phyloP scores from a whole-genome alignment of 2,888 invertebrate genomes.

The Drosophila neonasuta region DNA sequence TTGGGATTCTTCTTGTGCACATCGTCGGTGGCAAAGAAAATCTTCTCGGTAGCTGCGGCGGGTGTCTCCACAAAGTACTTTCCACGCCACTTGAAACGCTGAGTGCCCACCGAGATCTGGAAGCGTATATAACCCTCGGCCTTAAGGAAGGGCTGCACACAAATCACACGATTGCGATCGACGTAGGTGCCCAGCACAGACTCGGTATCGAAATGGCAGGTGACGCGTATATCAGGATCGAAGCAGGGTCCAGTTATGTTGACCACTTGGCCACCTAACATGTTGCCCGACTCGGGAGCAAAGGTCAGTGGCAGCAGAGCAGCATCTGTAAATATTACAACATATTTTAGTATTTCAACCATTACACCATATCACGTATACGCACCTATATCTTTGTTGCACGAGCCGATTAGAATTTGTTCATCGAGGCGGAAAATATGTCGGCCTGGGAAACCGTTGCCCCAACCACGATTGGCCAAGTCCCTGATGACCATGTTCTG shows the following conservation, averaged over 20 bases:
- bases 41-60: constrained; percentile 91
- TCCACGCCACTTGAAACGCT: constrained; percentile 93
- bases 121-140: constrained; percentile 95
- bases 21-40: constrained; percentile 89
- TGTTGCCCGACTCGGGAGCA: constrained; percentile 97
- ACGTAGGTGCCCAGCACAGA: constrained; percentile 90
- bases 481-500: constrained; percentile 93
- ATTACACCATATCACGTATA: constrained; percentile 28
- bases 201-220: constrained; percentile 92
- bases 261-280: constrained; percentile 98
- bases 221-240: constrained; percentile 88
- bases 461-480: constrained; percentile 92
- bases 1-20: constrained; percentile 89
- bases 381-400: constrained; percentile 93
- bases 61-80: constrained; percentile 96
- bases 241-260: constrained; percentile 99
- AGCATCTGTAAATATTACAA: constrained; percentile 84
- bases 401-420: constrained; percentile 95
- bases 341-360: background rate
- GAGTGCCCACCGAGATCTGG: constrained; percentile 91
- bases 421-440: constrained; percentile 98
- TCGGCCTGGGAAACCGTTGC: constrained; percentile 93
- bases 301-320: constrained; percentile 92
- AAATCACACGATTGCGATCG: constrained; percentile 92
- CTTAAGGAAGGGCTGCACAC: constrained; percentile 92